Base-by-base conservation (phyloP, 2,113 vertebrate genomes). In the Trinectes maculatus region DNA sequence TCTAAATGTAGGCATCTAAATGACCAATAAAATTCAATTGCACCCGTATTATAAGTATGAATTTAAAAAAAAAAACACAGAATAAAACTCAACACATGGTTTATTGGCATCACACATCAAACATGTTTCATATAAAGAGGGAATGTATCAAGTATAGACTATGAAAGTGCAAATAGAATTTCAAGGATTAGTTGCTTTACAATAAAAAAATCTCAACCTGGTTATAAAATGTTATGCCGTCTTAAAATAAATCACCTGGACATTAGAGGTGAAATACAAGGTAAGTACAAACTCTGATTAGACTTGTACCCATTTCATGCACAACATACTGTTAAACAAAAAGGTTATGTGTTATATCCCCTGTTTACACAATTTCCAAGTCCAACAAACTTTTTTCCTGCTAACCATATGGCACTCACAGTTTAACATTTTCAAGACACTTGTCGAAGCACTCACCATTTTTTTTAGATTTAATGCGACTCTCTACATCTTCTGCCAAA, bases 91-190 rank as follows among this genome's bases (percentile, higher is more conserved):
- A 89, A 87, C 86, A 88, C 89, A 77, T 57, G 61, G 80, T 92
- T 91, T 95, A 96, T 91, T 98, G 96, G 95, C 95, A 77, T 89
- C 95, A 95, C 95, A 96, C 95, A 94, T 94, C 94, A 95, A 94
- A 95, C 89, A 91, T 92, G 92, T 92, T 93, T 89, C 88, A 92
- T 93, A 93, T 84, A 98, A 99, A 98, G 91, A 95, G 96, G 96
- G 96, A 99, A 98, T 99, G 96, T 98, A 98, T 98, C 96, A 98
- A 98, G 96, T 98, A 98, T 96, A 97, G 94, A 96, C 94, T 98
- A 98, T 96, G 95, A 98, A 98, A 99, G 96, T 99, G 96, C 96
- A 99, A 99, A 98, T 93, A 96, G 94, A 95, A 95, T 96, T 94
- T 96, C 94, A 96, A 97, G 95, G 92, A 96, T 98, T 96, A 94